phyloP scores from a whole-genome alignment of 2,888 invertebrate species.

The Perizoma flavofasciatum region DNA sequence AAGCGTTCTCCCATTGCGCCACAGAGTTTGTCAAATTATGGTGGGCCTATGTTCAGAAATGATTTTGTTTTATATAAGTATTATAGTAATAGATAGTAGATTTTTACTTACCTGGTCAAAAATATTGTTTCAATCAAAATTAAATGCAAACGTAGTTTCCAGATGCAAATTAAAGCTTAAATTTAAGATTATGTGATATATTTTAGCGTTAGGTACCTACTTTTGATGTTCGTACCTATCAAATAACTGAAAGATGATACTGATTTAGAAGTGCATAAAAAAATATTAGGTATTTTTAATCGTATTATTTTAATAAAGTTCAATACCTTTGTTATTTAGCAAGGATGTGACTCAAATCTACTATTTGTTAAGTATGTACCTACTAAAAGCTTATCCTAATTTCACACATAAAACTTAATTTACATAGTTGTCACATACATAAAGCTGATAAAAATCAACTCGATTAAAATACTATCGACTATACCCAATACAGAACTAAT shows the following conservation, averaged over 20 bases:
- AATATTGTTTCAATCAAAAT: too few species aligned
- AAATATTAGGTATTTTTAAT: too few species aligned
- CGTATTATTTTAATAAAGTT: too few species aligned
- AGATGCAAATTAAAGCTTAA: slow-evolving; percentile 7
- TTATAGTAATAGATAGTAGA: too few species aligned
- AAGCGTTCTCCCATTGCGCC: too few species aligned
- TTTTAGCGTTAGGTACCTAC: slow-evolving; percentile 1
- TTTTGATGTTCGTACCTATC: slow-evolving; percentile 9
- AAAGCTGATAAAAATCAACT: slow-evolving; percentile 12
- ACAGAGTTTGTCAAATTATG: too few species aligned
- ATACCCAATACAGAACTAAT: background rate
- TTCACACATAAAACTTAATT: slow-evolving; percentile 1
- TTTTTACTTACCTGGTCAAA: too few species aligned
- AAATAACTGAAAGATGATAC: slow-evolving; percentile 10
- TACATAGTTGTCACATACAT: background rate
- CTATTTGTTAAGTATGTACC: too few species aligned
- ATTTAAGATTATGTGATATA: slow-evolving; percentile 18
- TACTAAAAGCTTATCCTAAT: background rate
- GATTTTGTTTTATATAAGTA: too few species aligned
- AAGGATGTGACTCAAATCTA: too few species aligned
- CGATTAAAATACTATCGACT: slow-evolving; percentile 9
- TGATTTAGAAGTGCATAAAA: background rate
- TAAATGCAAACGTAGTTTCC: background rate
- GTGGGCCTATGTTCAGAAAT: too few species aligned
- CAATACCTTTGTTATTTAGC: too few species aligned